A percentile compares a stretch with the other conserved stretches of the same genome.
Conservation (phyloP, 2,888 invertebrate genomes). For the Lepidocyrtinus sp. region DNA sequence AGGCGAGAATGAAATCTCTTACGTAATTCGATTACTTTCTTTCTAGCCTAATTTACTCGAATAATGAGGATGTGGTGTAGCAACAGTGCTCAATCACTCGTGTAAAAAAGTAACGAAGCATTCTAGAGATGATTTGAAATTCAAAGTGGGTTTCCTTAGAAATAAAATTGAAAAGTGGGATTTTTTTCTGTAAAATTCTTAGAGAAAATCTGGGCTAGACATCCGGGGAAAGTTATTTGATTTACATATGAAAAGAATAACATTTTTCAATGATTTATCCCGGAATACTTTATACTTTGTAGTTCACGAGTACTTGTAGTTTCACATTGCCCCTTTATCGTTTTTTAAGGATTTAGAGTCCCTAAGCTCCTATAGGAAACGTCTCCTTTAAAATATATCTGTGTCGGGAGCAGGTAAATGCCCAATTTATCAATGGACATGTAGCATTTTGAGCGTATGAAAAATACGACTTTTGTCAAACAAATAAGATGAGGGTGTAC, state of each 20-base stretch:
- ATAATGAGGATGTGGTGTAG: neutral
- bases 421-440: constrained; percentile 5
- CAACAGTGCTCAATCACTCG: neutral
- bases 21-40: constrained; percentile 9
- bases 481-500: neutral
- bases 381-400: constrained; percentile 2
- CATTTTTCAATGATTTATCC: too few relatives aligned
- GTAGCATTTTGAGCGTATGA: neutral
- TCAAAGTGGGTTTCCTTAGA: neutral
- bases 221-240: neutral
- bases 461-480: constrained; percentile 10
- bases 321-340: too few relatives aligned
- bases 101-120: constrained; percentile 10
- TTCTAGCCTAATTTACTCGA: constrained; percentile 1
- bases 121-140: constrained; percentile 6
- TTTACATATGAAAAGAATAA: constrained; percentile 3
- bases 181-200: neutral
- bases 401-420: neutral
- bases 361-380: too few relatives aligned
- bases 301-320: too few relatives aligned
- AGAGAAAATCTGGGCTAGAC: too few relatives aligned
- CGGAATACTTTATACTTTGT: too few relatives aligned
- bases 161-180: neutral
- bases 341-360: too few relatives aligned
- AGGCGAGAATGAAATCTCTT: constrained; percentile 11